phyloP scores from a whole-genome alignment of 2,888 invertebrate genomes.

The Eupithecia subfuscata region DNA sequence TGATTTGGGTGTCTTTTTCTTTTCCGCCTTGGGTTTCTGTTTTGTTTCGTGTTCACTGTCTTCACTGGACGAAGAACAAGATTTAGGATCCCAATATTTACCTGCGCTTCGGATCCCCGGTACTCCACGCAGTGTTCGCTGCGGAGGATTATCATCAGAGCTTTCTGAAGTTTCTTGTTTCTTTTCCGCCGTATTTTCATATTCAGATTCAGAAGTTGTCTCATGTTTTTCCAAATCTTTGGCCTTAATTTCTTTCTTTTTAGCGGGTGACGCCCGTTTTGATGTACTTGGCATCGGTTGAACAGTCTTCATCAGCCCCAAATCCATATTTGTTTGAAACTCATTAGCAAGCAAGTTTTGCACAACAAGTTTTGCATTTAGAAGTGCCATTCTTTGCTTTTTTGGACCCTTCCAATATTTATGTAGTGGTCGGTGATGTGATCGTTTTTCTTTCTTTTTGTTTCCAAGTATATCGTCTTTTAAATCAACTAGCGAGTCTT shows the following conservation, averaged over 20 bases:
- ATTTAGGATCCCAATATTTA: constrained; percentile 93
- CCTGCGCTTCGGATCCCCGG: constrained; percentile 91
- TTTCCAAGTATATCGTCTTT: constrained; percentile 72
- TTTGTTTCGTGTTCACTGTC: constrained; percentile 80
- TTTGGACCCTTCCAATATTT: constrained; percentile 91
- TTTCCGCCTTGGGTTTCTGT: constrained; percentile 66
- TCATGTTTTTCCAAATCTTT: constrained; percentile 76
- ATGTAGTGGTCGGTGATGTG: constrained; percentile 63
- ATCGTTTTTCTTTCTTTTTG: constrained; percentile 63
- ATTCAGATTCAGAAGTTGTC: constrained; percentile 79
- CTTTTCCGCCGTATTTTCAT: constrained; percentile 73
- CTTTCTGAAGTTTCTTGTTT: constrained; percentile 75
- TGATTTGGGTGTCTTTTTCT: constrained; percentile 73
- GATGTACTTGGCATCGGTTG: constrained; percentile 81
- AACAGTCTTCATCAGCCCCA: constrained; percentile 81
- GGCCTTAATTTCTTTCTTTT: constrained; percentile 75
- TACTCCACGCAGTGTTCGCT: constrained; percentile 87
- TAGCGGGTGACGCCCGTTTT: constrained; percentile 63
- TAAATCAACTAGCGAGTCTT: constrained; percentile 74
- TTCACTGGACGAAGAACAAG: constrained; percentile 85
- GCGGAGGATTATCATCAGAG: constrained; percentile 82
- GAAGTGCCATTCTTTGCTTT: constrained; percentile 92
- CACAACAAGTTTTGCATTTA: constrained; percentile 94
- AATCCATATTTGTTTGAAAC: constrained; percentile 88
- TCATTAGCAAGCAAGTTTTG: constrained; percentile 96